Base-by-base conservation (phyloP, 2,888 invertebrate species). In the Calameuta idolon region DNA sequence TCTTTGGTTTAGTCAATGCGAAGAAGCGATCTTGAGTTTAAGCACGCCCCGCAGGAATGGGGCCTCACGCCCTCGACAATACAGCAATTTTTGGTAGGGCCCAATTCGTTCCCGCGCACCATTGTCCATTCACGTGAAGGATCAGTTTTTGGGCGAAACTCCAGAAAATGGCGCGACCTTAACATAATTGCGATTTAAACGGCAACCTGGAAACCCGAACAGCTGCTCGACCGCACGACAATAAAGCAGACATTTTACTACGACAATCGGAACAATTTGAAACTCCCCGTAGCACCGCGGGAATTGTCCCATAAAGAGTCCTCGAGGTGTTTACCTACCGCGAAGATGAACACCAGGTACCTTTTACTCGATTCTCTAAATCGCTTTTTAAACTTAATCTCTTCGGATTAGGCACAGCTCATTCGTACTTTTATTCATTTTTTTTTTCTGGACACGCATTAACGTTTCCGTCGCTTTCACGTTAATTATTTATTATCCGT, bases 221-320 rank as follows among this genome's bases (percentile, higher is more conserved):
- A 87, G 89, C 89, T 87, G 87, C 55, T 23, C 85, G 83, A 82
- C 84, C 83, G 79, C 77, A 80, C 78, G 79, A 87, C 87, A 86
- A 85, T 85, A 79, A 80, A 69, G 33, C 79, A 74, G 82, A 86
- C 87, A 88, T 88, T 89, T 86, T 85, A 88, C 81, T 82, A 80
- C 84, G 83, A 90, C 90, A 89, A 90, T 90, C 86, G 87, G 87
- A 86, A 88, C 89, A 89, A 90, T 90, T 90, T 89, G 87, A 84
- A 84, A 79, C 84, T 83, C 83, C 85, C 84, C 85, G 85, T 12
- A 30, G 69, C n/a, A 12, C 75, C 37, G 40, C 55, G 55, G 55
- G 55, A 55, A 23, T 55, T 23, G 23, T 55, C 55, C 23, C 55
- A 0, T 55, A 23, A 55, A 55, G 55, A 55, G 23, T 23, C 55